Percentiles rank a stretch among this genome's conserved stretches.
Conservation (phyloP, 2,797 vertebrate genomes). For the Echeneis naucrates region DNA sequence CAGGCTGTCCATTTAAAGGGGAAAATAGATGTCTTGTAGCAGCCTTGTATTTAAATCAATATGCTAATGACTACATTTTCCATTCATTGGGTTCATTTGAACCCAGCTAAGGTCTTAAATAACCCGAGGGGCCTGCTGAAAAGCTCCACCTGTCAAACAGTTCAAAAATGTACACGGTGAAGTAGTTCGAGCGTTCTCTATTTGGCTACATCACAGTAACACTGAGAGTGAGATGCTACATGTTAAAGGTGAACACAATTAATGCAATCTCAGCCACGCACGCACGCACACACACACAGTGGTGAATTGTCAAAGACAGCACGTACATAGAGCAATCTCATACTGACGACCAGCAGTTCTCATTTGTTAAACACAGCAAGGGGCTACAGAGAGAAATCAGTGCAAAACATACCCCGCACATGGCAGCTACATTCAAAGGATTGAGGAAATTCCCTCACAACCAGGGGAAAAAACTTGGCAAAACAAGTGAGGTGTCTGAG, state of each 20-base stretch:
- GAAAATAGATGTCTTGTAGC: slow-evolving; percentile 58
- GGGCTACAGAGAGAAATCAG: slow-evolving; percentile 40
- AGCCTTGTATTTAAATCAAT: slow-evolving; percentile 78
- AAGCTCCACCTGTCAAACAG: slow-evolving; percentile 72
- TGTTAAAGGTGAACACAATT: slow-evolving; percentile 73
- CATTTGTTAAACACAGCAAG: slow-evolving; percentile 55
- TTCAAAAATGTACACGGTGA: slow-evolving; percentile 17
- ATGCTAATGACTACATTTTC: slow-evolving; percentile 80
- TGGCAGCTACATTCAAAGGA: slow-evolving; percentile 38
- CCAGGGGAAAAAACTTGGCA: slow-evolving; percentile 53
- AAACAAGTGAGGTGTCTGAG: slow-evolving; percentile 42
- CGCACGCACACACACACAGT: slow-evolving; percentile 27
- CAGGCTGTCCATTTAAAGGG: slow-evolving; percentile 64
- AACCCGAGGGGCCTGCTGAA: slow-evolving; percentile 76
- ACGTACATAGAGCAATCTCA: slow-evolving; percentile 21
- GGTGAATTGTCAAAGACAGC: slow-evolving; percentile 45
- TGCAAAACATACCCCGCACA: slow-evolving; percentile 54
- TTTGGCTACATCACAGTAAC: slow-evolving; percentile 34
- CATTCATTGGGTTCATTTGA: slow-evolving; percentile 79
- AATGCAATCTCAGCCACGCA: slow-evolving; percentile 40
- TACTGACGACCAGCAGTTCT: slow-evolving; percentile 53
- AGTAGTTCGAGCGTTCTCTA: slow-evolving; percentile 23
- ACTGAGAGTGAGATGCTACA: not conserved
- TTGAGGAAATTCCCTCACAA: slow-evolving; percentile 54
- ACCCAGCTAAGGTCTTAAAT: slow-evolving; percentile 78